A percentile compares a stretch with the other conserved stretches of the same genome.
Conservation (phyloP, 2,888 invertebrate genomes). For the Gibbula magus region DNA sequence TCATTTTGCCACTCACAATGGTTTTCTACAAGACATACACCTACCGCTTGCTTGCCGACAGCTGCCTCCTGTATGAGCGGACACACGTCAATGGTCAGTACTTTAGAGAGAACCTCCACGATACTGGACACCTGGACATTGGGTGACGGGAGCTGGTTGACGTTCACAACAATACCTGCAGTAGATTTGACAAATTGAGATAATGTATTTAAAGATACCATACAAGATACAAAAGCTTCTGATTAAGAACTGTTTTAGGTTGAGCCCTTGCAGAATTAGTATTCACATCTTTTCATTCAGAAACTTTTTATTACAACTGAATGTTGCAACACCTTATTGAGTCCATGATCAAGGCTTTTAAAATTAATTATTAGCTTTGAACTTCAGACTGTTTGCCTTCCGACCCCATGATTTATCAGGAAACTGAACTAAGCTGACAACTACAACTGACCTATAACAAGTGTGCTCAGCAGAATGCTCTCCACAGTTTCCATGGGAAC, state of each 20-base stretch:
- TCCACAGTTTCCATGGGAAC: constrained; percentile 23
- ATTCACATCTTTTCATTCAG: too few species aligned
- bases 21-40: neutral
- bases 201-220: too few species aligned
- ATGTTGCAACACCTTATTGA: too few species aligned
- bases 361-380: too few species aligned
- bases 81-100: neutral
- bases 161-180: constrained; percentile 77
- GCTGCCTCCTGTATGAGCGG: neutral
- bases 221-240: too few species aligned
- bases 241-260: too few species aligned
- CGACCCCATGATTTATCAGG: too few species aligned
- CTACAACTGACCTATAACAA: constrained; percentile 39
- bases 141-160: neutral
- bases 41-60: neutral
- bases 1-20: too few species aligned
- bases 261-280: too few species aligned
- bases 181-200: constrained; percentile 10
- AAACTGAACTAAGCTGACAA: neutral
- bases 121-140: neutral
- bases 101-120: neutral
- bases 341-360: too few species aligned
- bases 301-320: too few species aligned
- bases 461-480: constrained; percentile 34
- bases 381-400: too few species aligned